Conservation (phyloP, 1,140 invertebrate species). For the Neoseiulus cucumeris region DNA sequence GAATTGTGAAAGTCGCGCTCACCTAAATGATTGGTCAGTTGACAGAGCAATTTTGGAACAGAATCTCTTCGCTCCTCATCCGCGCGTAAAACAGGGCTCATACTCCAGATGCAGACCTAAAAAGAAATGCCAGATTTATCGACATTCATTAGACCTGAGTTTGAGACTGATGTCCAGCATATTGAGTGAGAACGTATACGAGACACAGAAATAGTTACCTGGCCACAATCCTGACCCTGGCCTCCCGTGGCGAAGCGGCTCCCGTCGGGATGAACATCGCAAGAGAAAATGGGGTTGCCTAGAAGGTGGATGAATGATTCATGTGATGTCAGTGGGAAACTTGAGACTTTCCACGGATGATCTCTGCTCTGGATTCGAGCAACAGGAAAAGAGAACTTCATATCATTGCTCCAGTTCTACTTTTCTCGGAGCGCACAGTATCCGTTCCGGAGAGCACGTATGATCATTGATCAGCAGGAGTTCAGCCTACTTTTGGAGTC, state of each 20-base stretch:
- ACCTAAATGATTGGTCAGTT: constrained; percentile 84
- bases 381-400: too few species aligned
- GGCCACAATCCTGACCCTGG: constrained; percentile 18
- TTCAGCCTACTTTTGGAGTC: too few species aligned
- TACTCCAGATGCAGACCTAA: constrained; percentile 76
- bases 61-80: constrained; percentile 40
- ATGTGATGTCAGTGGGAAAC: neutral
- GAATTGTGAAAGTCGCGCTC: constrained; percentile 20
- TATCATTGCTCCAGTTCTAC: neutral
- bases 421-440: constrained; percentile 14
- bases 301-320: constrained; percentile 25
- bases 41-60: constrained; percentile 77
- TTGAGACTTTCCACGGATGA: too few species aligned
- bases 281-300: constrained; percentile 87
- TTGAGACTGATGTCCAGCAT: too few species aligned
- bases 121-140: neutral
- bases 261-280: constrained; percentile 91
- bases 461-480: too few species aligned
- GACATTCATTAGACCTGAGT: too few species aligned
- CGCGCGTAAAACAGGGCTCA: constrained; percentile 59
- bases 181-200: too few species aligned
- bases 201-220: constrained; percentile 20
- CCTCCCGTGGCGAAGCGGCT: constrained; percentile 43
- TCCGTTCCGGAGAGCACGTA: too few species aligned
- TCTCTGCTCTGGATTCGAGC: too few species aligned